phyloP scores from a whole-genome alignment of 2,888 invertebrate genomes.

The Tinea trinotella region DNA sequence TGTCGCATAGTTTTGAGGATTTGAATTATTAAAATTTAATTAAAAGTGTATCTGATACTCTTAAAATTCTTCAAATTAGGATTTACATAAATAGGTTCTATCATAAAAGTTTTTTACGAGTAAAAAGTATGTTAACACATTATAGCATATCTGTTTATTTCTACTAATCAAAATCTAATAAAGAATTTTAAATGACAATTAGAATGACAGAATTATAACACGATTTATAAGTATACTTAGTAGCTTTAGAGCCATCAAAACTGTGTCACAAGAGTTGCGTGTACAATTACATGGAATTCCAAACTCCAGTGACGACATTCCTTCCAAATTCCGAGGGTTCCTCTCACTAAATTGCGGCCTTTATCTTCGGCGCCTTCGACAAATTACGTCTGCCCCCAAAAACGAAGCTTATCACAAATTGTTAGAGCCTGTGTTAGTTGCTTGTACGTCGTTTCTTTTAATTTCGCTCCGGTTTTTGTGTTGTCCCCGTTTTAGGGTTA shows the following conservation, averaged over 20 bases:
- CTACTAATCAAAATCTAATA: too few relatives aligned
- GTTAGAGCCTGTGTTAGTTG: conserved; percentile 59
- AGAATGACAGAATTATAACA: too few relatives aligned
- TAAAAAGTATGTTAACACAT: too few relatives aligned
- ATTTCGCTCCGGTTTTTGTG: conserved; percentile 65
- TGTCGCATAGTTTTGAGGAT: conserved; percentile 5
- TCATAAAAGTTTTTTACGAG: too few relatives aligned
- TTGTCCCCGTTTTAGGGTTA: conserved; percentile 55
- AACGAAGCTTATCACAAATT: conserved; percentile 12
- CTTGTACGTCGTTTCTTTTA: conserved; percentile 64
- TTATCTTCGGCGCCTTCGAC: conserved; percentile 70
- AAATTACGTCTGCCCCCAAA: conserved; percentile 56
- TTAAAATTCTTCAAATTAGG: neutral
- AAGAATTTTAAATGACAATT: too few relatives aligned
- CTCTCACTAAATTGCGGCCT: conserved; percentile 46
- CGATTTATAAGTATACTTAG: too few relatives aligned
- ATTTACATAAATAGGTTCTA: too few relatives aligned
- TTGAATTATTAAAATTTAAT: neutral
- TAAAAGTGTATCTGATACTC: neutral
- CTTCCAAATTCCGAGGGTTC: conserved; percentile 44
- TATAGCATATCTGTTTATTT: too few relatives aligned
- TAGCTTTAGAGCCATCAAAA: too few relatives aligned
- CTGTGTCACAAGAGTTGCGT: too few relatives aligned
- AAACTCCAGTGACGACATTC: conserved; percentile 43
- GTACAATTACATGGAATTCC: conserved; percentile 18